A percentile compares a stretch with the other conserved stretches of the same genome.
Evolutionary conservation across 2,888 invertebrate species (phyloP).

Genomic region (Stenodera caucasica): DNA sequence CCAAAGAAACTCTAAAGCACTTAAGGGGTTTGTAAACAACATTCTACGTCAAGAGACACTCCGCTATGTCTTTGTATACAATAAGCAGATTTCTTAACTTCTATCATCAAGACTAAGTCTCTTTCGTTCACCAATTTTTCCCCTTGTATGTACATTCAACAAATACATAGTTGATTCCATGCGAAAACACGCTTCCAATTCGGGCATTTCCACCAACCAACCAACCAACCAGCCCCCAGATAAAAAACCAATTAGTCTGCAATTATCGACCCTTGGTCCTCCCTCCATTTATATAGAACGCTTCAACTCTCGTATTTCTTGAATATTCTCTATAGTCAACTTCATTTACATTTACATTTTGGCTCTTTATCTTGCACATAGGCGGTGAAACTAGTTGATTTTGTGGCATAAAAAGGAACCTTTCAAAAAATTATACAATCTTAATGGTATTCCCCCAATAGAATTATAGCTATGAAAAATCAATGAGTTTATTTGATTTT

Average conservation of each 20-base stretch:
- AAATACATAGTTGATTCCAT: constrained; percentile 1
- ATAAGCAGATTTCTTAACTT: constrained; percentile 34
- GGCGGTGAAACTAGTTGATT: background rate
- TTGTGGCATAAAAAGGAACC: constrained; percentile 1
- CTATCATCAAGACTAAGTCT: background rate
- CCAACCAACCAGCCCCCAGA: background rate
- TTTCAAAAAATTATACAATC: constrained; percentile 11
- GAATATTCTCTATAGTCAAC: constrained; percentile 6
- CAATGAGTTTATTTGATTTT: background rate
- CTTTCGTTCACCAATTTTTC: background rate
- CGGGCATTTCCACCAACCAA: background rate
- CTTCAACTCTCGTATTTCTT: constrained; percentile 5
- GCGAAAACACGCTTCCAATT: background rate
- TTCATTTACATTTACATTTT: constrained; percentile 10
- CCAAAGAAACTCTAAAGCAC: constrained; percentile 17
- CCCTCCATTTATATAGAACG: background rate
- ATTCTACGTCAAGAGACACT: constrained; percentile 22
- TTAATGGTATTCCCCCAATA: constrained; percentile 7
- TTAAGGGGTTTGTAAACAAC: constrained; percentile 14
- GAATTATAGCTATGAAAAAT: constrained; percentile 14
- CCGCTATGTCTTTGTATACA: constrained; percentile 34
- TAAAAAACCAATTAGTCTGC: constrained; percentile 14
- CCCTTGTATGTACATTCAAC: background rate
- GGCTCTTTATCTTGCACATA: too few relatives aligned
- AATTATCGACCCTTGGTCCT: constrained; percentile 12